Conservation (phyloP, 2,888 invertebrate species). For the Diarsia dahlii region DNA sequence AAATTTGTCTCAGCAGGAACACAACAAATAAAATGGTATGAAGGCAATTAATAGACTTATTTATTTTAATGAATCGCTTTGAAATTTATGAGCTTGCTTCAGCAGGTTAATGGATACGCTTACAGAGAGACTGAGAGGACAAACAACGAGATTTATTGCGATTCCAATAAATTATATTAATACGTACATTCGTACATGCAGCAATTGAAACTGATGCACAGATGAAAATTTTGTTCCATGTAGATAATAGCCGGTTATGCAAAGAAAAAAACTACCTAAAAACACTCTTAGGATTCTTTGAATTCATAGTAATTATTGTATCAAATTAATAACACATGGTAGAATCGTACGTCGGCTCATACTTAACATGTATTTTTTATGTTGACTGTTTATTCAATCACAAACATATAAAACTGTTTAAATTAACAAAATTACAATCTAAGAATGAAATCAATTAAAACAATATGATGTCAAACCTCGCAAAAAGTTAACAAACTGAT, state of each 20-base stretch:
- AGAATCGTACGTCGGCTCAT: not conserved
- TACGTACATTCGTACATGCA: not conserved
- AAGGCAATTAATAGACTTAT: slow-evolving; percentile 27
- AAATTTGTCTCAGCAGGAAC: not conserved
- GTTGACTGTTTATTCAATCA: not conserved
- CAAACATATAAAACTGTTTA: not conserved
- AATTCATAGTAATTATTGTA: too few species aligned
- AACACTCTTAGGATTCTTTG: not conserved
- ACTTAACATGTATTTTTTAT: not conserved
- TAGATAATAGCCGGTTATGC: not conserved
- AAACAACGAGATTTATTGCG: slow-evolving; percentile 5
- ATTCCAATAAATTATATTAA: slow-evolving; percentile 13
- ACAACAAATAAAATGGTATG: slow-evolving; percentile 40
- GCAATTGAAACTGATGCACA: slow-evolving; percentile 9
- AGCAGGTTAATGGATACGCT: slow-evolving; percentile 24
- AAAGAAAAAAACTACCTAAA: not conserved
- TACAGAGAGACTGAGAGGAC: slow-evolving; percentile 3
- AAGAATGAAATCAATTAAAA: too few species aligned
- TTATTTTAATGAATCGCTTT: slow-evolving; percentile 38
- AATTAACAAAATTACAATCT: too few species aligned
- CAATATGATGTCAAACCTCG: not conserved
- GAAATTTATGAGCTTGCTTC: slow-evolving; percentile 24
- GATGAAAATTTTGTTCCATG: not conserved
- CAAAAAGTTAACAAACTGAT: too few species aligned
- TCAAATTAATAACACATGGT: not conserved